Base-by-base conservation (phyloP, 2,113 vertebrate species). In the Columba janthina region DNA sequence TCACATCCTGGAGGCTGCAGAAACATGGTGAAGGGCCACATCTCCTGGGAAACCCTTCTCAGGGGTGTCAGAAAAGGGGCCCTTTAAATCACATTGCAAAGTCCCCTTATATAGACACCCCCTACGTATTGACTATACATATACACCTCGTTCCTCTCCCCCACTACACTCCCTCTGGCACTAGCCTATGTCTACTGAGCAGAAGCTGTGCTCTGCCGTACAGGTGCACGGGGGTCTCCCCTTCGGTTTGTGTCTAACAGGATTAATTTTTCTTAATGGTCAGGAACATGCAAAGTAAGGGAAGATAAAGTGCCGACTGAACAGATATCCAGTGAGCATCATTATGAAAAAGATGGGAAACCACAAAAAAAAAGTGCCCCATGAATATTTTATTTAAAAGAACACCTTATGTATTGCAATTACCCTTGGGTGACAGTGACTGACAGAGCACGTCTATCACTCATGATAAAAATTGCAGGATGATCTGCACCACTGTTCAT, bases 401-500 rank as follows among this genome's bases (percentile, higher is more conserved):
- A 88, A 91, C 7, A 2, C 26, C 11, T 44, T 91, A 44, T 42
- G 90, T 93, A 53, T 65, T 91, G 84, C 15, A 3, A 88, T 85
- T 86, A 72, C 89, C 88, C 74, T 91, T 50, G 64, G 88, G 87
- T 58, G 75, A 88, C 46, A 62, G 29, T 10, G 12, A 73, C 73
- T 53, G 32, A 29, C 19, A 88, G 74, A 95, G 28, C 75, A 13
- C 11, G 78, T 80, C 83, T 92, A 67, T 90, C 75, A 64, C 20
- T 76, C 28, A 5, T 5, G 58, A 95, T 90, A 95, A 94, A 93
- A 97, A 94, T 38, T 77, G 81, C 65, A 57, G 66, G 62, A 46
- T 76, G 83, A 91, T 86, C 89, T 76, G 54, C 88, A 76, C 78
- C 57, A 42, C 86, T 81, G 93, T 96, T 95, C 96, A 89, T 32